Evolutionary conservation across 2,888 invertebrate species (phyloP).

Genomic region (Drosophila tripunctata): DNA sequence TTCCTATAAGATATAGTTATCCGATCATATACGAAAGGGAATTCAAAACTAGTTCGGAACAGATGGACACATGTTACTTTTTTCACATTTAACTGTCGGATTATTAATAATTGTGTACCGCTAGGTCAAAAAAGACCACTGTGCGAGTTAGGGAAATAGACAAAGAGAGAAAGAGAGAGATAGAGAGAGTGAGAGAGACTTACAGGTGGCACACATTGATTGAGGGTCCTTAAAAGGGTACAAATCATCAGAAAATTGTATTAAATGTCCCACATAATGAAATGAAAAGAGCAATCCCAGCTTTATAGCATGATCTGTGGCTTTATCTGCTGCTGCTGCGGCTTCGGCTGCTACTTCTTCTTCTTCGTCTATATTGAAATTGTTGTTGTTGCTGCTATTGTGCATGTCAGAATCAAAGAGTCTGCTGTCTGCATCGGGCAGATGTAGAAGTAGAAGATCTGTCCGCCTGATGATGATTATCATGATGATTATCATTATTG

Average conservation of each 20-base stretch:
- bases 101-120: too few relatives aligned
- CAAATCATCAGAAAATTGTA: conserved; percentile 74
- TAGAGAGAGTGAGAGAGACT: not conserved
- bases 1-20: too few relatives aligned
- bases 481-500: conserved; percentile 76
- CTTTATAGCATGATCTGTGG: conserved; percentile 1
- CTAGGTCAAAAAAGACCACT: too few relatives aligned
- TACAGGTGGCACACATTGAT: conserved; percentile 63
- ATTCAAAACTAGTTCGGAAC: too few relatives aligned
- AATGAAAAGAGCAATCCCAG: conserved; percentile 39
- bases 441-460: conserved; percentile 40
- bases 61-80: too few relatives aligned
- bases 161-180: conserved; percentile 2
- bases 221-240: conserved; percentile 82
- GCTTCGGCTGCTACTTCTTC: not conserved
- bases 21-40: too few relatives aligned
- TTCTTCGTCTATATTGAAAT: conserved; percentile 36
- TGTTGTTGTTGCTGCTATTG: conserved; percentile 35
- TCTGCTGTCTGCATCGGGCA: conserved; percentile 9
- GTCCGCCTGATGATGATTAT: conserved; percentile 36
- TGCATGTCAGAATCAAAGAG: conserved; percentile 51
- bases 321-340: not conserved
- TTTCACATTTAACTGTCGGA: too few relatives aligned
- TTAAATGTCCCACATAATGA: conserved; percentile 75
- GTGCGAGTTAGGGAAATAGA: not conserved